Conservation (phyloP, 1,140 invertebrate genomes). For the Listronotus oregonensis region DNA sequence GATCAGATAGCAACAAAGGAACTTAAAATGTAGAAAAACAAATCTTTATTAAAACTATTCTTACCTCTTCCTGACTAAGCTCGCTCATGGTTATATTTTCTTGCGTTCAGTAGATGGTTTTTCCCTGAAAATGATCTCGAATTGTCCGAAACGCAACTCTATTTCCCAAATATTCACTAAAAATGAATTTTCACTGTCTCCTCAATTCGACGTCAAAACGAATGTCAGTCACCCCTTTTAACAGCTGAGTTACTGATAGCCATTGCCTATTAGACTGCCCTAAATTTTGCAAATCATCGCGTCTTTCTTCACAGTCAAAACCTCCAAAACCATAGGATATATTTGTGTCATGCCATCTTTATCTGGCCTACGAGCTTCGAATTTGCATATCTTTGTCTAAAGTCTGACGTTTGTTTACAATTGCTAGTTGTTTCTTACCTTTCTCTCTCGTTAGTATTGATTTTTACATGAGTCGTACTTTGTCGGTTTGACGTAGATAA, state of each 20-base stretch:
- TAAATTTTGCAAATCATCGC: conserved; percentile 40
- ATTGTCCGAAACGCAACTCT: conserved; percentile 13
- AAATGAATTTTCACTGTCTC: conserved; percentile 36
- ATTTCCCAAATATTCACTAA: conserved; percentile 39
- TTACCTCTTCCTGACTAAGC: conserved; percentile 76
- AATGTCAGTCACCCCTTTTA: conserved; percentile 51
- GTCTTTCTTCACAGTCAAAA: conserved; percentile 41
- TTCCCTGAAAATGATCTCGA: not conserved
- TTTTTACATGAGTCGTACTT: conserved; percentile 12
- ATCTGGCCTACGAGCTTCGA: not conserved
- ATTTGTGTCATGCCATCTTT: conserved; percentile 10
- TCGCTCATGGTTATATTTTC: conserved; percentile 64
- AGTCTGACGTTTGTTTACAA: not conserved
- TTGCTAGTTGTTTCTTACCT: not conserved
- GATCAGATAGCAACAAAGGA: conserved; percentile 33
- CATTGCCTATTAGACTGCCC: conserved; percentile 26
- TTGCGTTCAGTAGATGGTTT: conserved; percentile 3
- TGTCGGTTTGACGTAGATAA: conserved; percentile 2
- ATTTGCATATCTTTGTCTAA: not conserved
- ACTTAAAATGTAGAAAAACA: conserved; percentile 26
- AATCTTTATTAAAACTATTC: conserved; percentile 39
- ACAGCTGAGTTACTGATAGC: conserved; percentile 49
- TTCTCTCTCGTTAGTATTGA: conserved; percentile 12
- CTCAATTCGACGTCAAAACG: conserved; percentile 44
- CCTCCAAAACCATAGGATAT: conserved; percentile 16